These are phyloP conservation scores for Chironomus tentans DNA, from an alignment of 2,888 invertebrate genomes.

Conservation along the genomic window DNA sequence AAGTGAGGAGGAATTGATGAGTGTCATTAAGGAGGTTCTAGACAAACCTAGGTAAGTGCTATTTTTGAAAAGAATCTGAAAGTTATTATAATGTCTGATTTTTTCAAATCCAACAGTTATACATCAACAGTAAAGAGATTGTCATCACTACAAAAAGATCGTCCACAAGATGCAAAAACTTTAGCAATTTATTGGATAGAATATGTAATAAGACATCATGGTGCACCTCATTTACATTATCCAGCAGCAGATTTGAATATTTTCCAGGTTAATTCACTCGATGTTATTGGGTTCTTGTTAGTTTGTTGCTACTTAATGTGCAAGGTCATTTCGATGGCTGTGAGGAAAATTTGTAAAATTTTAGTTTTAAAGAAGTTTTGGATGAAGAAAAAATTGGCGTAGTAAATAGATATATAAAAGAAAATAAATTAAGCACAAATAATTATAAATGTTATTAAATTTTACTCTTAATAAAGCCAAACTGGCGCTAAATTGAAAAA, in stretches of 20 bases:
- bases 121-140: not conserved
- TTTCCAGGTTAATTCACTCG: conserved; percentile 3
- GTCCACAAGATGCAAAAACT: conserved; percentile 10
- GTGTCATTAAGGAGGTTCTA: conserved; percentile 34
- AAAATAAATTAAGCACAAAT: too few relatives aligned
- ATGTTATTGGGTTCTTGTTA: not conserved
- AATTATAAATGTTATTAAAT: too few relatives aligned
- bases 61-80: too few relatives aligned
- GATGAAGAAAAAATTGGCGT: too few relatives aligned
- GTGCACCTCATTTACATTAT: conserved; percentile 28
- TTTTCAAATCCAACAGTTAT: not conserved
- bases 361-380: too few relatives aligned
- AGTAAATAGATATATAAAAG: too few relatives aligned
- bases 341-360: too few relatives aligned
- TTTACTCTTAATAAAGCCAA: too few relatives aligned
- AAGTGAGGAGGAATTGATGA: conserved; percentile 30
- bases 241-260: conserved; percentile 10
- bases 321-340: not conserved
- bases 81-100: not conserved
- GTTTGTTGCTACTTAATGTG: not conserved
- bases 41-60: conserved; percentile 33
- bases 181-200: conserved; percentile 17
- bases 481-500: too few relatives aligned
- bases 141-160: not conserved
- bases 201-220: conserved; percentile 17